Evolutionary conservation across 2,113 vertebrate species (phyloP), one percentile per base, ranked within the genome.

Genomic region (Xenus cinereus): DNA sequence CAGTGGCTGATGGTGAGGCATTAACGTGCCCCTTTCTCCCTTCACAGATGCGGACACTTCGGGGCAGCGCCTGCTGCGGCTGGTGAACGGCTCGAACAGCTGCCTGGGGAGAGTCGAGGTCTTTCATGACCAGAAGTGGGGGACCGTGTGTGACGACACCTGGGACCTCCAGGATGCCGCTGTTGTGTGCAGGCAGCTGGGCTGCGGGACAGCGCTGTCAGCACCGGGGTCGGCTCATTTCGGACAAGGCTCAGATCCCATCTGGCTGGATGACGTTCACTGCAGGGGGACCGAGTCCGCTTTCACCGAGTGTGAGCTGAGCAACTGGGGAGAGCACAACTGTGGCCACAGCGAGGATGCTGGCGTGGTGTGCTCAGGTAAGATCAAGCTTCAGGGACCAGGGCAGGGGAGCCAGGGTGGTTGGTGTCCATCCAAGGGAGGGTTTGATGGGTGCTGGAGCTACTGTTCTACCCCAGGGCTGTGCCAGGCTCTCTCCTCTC

Each of bases 141-240:
- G 93, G 9, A 94, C 93, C 0, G 62, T 94, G 22, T 94, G 89
- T 0, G 93, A 94, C 0, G 93, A 94, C 50, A 28, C 14, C 15
- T 94, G 93, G 93, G 93, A 94, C 79, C 15, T 94, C 22, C 21
- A 48, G 0, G 93, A 46, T 0, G 93, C 89, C 1, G 2, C 59
- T 0, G 97, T 98, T 0, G 81, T 98, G 7, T 98, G 98, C 62
- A 67, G 37, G 39, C 91, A 98, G 81, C 46, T 98, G 39, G 97
- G 91, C 72, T 98, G 98, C 1, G 97, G 97, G 24, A 9, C 6
- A 9, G 94, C 81, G 0, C 26, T 94, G 33, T 51, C 73, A 1
- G 89, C 89, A 3, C 74, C 56, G 0, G 33, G 54, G 22, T 84
- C 48, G 0, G 93, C 93, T 41, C 84, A 35, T 35, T 94, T 91